Base-by-base conservation (phyloP, 1,140 invertebrate species). In the Aphaenogaster ashmeadi region DNA sequence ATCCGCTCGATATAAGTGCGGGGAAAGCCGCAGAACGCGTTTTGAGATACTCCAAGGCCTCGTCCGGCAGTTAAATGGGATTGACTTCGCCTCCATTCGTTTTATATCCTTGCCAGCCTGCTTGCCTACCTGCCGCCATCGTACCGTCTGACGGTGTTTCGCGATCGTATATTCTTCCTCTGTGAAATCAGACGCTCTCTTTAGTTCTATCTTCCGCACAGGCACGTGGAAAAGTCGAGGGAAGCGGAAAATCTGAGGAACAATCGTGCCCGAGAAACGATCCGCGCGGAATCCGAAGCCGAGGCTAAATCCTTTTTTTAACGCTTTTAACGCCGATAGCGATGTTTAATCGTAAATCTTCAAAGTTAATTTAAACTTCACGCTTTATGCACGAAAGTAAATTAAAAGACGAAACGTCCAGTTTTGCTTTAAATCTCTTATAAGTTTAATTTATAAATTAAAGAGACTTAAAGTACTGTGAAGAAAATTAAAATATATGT, bases 11-110 rank as follows among this genome's bases (percentile, higher is more conserved):
- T 62, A 56, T 72, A 50, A 84, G 54, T 69, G 33, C 56, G 41
- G 80, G 80, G 69, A 84, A 84, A 84, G 69, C 56, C 80, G 80
- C 75, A 84, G 80, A 84, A 84, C 80, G 80, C 80, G 80, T 84
- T 84, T 84, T 75, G 80, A 84, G 69, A 62, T 84, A 84, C 69
- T 84, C 54, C 80, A 84, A 84, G 80, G 69, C 69, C 80, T 83
- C 66, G 79, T 81, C 80, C 69, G 80, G 54, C 80, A 84, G 69
- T 84, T 84, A 84, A 84, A 84, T 84, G 69, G 80, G 69, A 84
- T 84, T 54, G 80, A 84, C 69, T 84, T 84, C 54, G 69, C 80
- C 44, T 84, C 41, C 80, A 84, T 75, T 84, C 80, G 69, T 84
- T 84, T 84, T 75, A 75, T 84, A 84, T 84, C n/a, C 69, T 54